Evolutionary conservation across 2,797 vertebrate genomes (phyloP), one percentile per base, ranked within the genome.

Genomic region (Gobionotothen gibberifrons): DNA sequence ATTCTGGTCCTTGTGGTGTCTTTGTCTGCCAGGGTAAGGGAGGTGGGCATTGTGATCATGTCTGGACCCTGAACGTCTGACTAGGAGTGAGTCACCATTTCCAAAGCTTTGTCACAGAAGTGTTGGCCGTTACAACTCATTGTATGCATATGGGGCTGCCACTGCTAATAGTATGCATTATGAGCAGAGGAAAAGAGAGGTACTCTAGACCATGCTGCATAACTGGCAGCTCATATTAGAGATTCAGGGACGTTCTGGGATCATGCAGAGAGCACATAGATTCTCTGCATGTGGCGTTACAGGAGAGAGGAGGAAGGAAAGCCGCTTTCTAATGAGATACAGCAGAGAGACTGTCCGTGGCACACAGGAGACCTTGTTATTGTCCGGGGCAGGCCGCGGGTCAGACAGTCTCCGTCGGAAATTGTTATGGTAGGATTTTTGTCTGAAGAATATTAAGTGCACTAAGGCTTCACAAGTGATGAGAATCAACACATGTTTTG

Each of bases 271-370:
- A 83, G 69, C 59, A 77, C 73, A 81, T 77, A 87, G 70, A 74
- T 67, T 83, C 74, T 82, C 78, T 51, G 72, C 71, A 22, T 76
- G 78, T 69, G 76, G 36, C 22, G 7, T 83, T 48, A 63, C 14
- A 19, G 56, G 72, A 79, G 63, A 66, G 49, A 83, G 36, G 48
- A 70, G 58, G 51, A 87, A 78, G 72, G 69, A 73, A 67, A 89
- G 81, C 71, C 87, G 73, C 82, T 91, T 88, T 86, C 88, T 90
- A 92, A 93, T 92, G 85, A 89, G 84, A 89, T 85, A 78, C 81
- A 74, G 79, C 56, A 84, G 64, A 78, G 86, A 86, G 68, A 71
- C 62, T 79, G 69, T 84, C 77, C 17, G 42, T 72, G 46, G 78
- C 29, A 79, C 74, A 82, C 79, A 79, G 79, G 71, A 89, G 83